A percentile compares a stretch with the other conserved stretches of the same genome.
phyloP scores from a whole-genome alignment of 2,888 invertebrate species.

The Agapostemon virescens region DNA sequence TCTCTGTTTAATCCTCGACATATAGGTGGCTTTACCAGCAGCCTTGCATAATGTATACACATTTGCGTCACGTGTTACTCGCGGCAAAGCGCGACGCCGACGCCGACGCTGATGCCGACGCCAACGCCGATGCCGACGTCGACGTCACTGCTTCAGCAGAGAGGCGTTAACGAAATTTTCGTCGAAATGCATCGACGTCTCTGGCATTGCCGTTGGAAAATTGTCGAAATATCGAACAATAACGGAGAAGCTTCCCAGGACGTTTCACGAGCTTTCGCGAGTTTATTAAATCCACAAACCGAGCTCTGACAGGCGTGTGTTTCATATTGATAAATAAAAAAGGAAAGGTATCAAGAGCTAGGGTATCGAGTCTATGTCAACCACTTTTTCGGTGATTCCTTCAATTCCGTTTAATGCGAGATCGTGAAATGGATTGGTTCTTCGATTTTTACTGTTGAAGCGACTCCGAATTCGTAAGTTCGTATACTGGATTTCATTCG shows the following conservation, averaged over 20 bases:
- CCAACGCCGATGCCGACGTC: not conserved
- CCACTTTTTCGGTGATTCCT: not conserved
- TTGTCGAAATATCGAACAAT: not conserved
- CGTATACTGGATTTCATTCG: too few species aligned
- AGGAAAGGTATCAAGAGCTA: too few species aligned
- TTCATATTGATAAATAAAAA: not conserved
- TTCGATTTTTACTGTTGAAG: not conserved
- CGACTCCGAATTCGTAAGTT: too few species aligned
- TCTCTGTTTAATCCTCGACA: slow-evolving; percentile 19
- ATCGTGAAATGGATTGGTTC: not conserved
- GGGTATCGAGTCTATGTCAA: not conserved
- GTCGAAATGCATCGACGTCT: not conserved
- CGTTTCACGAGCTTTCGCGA: not conserved
- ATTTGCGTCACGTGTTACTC: slow-evolving; percentile 6
- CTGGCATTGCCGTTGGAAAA: not conserved
- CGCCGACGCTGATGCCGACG: not conserved
- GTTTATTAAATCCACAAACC: slow-evolving; percentile 6
- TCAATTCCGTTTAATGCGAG: not conserved
- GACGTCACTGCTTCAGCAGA: not conserved
- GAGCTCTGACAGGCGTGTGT: not conserved
- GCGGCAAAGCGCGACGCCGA: not conserved
- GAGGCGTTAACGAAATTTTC: slow-evolving; percentile 17
- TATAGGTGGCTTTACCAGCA: not conserved
- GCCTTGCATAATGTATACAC: slow-evolving; percentile 26
- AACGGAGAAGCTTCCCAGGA: not conserved